Conservation (phyloP, 2,113 vertebrate species). For the Blennius ocellaris region DNA sequence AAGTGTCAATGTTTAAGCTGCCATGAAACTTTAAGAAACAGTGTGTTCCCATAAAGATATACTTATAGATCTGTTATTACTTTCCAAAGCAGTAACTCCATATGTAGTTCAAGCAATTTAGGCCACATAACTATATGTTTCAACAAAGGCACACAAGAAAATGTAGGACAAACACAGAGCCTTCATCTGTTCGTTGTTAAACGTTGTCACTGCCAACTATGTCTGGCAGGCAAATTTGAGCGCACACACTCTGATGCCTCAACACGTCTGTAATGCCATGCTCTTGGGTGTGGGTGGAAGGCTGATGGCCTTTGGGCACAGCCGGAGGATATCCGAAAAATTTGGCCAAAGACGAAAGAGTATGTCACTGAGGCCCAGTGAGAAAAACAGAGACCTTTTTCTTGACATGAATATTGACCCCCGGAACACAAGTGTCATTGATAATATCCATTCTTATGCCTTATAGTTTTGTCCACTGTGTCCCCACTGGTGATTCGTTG, state of each 20-base stretch:
- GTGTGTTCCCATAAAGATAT: slow-evolving; percentile 2
- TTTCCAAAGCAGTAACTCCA: background rate
- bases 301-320: slow-evolving; percentile 33
- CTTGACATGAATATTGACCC: slow-evolving; percentile 11
- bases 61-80: background rate
- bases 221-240: slow-evolving; percentile 35
- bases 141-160: slow-evolving; percentile 1
- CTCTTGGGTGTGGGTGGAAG: slow-evolving; percentile 22
- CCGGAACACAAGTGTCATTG: background rate
- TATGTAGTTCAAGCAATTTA: slow-evolving; percentile 10
- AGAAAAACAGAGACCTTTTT: background rate
- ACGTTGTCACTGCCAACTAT: slow-evolving; percentile 46
- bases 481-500: too few species aligned
- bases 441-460: background rate
- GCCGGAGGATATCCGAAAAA: slow-evolving; percentile 29
- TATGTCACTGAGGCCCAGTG: background rate
- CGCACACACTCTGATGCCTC: slow-evolving; percentile 57
- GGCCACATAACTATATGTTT: background rate
- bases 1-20: background rate
- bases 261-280: slow-evolving; percentile 38
- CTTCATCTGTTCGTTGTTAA: slow-evolving; percentile 55
- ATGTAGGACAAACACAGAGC: slow-evolving; percentile 27
- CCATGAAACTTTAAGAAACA: background rate
- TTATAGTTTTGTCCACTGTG: too few species aligned
- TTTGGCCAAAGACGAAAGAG: slow-evolving; percentile 8